A percentile compares a stretch with the other conserved stretches of the same genome.
Conservation (phyloP, 2,888 invertebrate species). For the Pteria penguin region DNA sequence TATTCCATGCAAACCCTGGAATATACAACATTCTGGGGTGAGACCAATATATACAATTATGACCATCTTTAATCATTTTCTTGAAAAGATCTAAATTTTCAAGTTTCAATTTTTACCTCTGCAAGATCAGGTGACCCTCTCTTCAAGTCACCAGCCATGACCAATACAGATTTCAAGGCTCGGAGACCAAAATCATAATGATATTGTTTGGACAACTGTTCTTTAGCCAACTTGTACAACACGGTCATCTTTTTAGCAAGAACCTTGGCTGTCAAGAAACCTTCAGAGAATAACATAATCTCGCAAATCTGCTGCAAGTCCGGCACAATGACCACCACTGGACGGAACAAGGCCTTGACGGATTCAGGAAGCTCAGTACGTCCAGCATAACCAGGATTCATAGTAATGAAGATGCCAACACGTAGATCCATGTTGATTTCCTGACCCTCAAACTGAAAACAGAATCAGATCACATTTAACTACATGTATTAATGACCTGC, state of each 20-base stretch:
- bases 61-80: too few relatives aligned
- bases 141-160: slow-evolving; percentile 94
- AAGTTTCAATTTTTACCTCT: too few relatives aligned
- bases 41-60: too few relatives aligned
- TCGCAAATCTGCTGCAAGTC: slow-evolving; percentile 95
- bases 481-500: too few relatives aligned
- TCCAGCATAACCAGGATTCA: slow-evolving; percentile 96
- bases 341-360: slow-evolving; percentile 93
- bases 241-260: slow-evolving; percentile 97
- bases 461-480: too few relatives aligned
- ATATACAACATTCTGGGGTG: too few relatives aligned
- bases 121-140: slow-evolving; percentile 88
- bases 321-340: slow-evolving; percentile 94
- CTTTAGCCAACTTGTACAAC: slow-evolving; percentile 90
- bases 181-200: slow-evolving; percentile 97
- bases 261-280: slow-evolving; percentile 93
- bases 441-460: slow-evolving; percentile 88
- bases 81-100: too few relatives aligned
- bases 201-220: slow-evolving; percentile 94
- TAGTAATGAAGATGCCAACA: slow-evolving; percentile 95
- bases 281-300: slow-evolving; percentile 95
- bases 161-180: slow-evolving; percentile 92
- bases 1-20: too few relatives aligned
- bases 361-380: slow-evolving; percentile 93
- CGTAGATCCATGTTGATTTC: slow-evolving; percentile 91